These are phyloP conservation scores for Sus scrofa DNA, from an alignment of 2,113 vertebrate species.

Conservation along the genomic window DNA sequence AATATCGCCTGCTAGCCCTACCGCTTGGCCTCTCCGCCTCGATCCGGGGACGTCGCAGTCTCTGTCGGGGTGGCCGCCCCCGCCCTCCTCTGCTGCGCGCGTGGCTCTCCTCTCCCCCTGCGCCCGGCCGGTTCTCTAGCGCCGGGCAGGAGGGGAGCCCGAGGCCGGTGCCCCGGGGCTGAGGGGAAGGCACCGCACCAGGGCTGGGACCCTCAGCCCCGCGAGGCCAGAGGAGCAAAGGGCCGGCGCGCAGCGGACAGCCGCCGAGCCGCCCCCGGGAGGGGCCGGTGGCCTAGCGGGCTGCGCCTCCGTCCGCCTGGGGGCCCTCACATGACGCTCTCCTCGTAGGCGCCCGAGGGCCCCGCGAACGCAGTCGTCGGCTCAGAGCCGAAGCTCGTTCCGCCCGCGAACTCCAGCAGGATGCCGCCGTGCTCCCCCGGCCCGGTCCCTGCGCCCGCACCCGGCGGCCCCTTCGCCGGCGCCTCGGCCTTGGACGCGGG, in stretches of 20 bases:
- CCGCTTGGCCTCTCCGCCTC: neutral
- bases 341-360: constrained; percentile 66
- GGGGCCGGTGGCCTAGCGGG: neutral
- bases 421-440: constrained; percentile 3
- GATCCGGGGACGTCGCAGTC: neutral
- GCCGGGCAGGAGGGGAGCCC: neutral
- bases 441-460: neutral
- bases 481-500: neutral
- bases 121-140: neutral
- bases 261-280: neutral
- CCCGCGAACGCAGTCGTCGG: constrained; percentile 21
- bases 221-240: neutral
- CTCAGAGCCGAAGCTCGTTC: constrained; percentile 79
- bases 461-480: neutral
- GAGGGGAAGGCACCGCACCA: constrained; percentile 54
- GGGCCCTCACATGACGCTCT: constrained; percentile 60
- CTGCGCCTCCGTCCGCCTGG: neutral
- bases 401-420: constrained; percentile 76
- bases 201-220: constrained; percentile 1
- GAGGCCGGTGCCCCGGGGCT: neutral
- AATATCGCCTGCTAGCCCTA: neutral
- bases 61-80: neutral
- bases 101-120: neutral
- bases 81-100: neutral
- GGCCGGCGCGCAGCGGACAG: neutral